These are phyloP conservation scores for Lagocephalus sceleratus DNA, from an alignment of 2,797 vertebrate genomes.

Conservation along the genomic window DNA sequence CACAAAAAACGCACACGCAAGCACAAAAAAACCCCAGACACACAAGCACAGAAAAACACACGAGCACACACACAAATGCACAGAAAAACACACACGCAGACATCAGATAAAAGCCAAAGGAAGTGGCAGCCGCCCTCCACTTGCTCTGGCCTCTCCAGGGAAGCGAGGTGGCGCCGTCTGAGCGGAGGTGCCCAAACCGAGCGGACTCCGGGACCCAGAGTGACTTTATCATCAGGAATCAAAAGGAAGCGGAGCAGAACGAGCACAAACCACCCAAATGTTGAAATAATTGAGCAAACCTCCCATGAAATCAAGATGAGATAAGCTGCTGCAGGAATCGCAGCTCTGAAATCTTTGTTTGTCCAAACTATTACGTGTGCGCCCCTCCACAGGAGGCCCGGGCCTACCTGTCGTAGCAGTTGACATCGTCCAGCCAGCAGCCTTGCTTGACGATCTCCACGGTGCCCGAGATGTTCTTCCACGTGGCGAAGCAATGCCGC, in stretches of 20 bases:
- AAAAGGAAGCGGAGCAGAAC: conserved; percentile 34
- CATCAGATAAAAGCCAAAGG: conserved; percentile 69
- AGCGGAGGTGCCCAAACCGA: conserved; percentile 53
- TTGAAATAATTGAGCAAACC: background rate
- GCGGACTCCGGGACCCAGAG: conserved; percentile 35
- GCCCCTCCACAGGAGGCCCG: no score
- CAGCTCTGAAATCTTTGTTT: no score
- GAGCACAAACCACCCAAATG: conserved; percentile 18
- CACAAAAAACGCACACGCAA: no score
- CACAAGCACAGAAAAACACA: no score
- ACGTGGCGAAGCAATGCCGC: conserved; percentile 94
- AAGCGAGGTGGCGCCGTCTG: conserved; percentile 63
- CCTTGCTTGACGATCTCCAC: conserved; percentile 95
- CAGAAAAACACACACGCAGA: conserved; percentile 52
- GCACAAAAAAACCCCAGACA: no score
- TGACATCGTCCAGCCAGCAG: conserved; percentile 98
- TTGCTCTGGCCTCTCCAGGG: conserved; percentile 62
- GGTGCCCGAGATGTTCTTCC: conserved; percentile 93
- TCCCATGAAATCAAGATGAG: no score
- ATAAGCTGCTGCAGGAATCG: no score
- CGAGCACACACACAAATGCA: no score
- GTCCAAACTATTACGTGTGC: no score
- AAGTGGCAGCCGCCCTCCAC: conserved; percentile 68
- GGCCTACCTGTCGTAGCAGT: conserved; percentile 97
- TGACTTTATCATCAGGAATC: conserved; percentile 44